Conservation (phyloP, 2,113 vertebrate species). For the Indicator maculatus region DNA sequence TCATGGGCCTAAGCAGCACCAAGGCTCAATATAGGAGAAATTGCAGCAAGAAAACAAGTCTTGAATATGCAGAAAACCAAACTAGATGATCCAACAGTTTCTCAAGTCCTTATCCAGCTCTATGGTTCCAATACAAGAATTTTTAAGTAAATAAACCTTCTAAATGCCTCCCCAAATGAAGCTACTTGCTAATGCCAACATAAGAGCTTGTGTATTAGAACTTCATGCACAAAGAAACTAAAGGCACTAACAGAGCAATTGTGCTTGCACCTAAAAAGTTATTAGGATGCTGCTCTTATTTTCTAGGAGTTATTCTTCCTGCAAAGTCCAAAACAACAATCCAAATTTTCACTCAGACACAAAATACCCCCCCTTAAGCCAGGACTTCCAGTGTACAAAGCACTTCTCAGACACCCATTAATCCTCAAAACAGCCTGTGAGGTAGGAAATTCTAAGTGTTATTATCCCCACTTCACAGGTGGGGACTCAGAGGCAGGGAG, state of each 20-base stretch:
- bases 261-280: neutral
- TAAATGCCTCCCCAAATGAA: neutral
- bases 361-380: slow-evolving; percentile 28
- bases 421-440: slow-evolving; percentile 64
- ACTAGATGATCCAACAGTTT: neutral
- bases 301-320: neutral
- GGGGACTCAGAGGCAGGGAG: slow-evolving; percentile 40
- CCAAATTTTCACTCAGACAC: slow-evolving; percentile 23
- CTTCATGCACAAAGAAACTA: neutral
- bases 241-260: neutral
- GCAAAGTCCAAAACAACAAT: neutral
- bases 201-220: neutral
- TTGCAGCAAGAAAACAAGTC: neutral
- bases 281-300: neutral
- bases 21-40: neutral
- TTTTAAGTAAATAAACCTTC: neutral
- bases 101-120: neutral
- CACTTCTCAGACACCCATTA: slow-evolving; percentile 65
- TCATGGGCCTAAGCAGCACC: neutral
- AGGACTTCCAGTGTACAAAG: slow-evolving; percentile 54
- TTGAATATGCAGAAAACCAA: neutral
- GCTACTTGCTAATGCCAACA: neutral
- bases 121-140: neutral
- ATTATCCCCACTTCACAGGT: slow-evolving; percentile 64
- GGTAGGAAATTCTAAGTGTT: slow-evolving; percentile 62